phyloP scores from a whole-genome alignment of 1,140 invertebrate genomes.

The Nasonia longicornis region DNA sequence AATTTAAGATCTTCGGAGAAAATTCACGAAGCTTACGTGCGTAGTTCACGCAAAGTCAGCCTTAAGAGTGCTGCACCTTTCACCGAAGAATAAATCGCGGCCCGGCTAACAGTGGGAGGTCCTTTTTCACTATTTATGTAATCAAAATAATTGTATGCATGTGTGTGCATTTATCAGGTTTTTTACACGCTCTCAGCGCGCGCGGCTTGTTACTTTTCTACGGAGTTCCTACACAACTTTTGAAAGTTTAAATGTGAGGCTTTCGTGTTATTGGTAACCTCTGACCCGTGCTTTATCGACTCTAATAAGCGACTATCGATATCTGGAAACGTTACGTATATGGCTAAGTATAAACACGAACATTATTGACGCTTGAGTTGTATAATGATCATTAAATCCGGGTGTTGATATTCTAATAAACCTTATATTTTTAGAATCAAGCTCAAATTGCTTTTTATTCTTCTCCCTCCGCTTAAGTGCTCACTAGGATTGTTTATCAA shows the following conservation, averaged over 20 bases:
- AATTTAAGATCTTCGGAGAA: not conserved
- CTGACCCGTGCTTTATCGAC: not conserved
- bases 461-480: not conserved
- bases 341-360: not conserved
- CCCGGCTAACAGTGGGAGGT: not conserved
- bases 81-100: conserved; percentile 8
- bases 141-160: conserved; percentile 11
- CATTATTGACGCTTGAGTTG: not conserved
- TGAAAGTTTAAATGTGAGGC: too few species aligned
- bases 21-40: not conserved
- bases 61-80: not conserved
- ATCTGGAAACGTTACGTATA: not conserved
- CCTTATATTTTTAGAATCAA: not conserved
- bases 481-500: too few species aligned
- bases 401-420: not conserved
- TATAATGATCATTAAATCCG: not conserved
- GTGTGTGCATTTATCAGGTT: not conserved
- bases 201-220: too few species aligned
- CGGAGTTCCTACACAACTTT: too few species aligned
- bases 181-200: not conserved
- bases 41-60: conserved; percentile 7
- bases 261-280: not conserved
- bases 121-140: conserved; percentile 12
- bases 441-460: not conserved
- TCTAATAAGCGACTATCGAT: not conserved